Base-by-base conservation (phyloP, 2,113 vertebrate species). In the Aegotheles bennettii region DNA sequence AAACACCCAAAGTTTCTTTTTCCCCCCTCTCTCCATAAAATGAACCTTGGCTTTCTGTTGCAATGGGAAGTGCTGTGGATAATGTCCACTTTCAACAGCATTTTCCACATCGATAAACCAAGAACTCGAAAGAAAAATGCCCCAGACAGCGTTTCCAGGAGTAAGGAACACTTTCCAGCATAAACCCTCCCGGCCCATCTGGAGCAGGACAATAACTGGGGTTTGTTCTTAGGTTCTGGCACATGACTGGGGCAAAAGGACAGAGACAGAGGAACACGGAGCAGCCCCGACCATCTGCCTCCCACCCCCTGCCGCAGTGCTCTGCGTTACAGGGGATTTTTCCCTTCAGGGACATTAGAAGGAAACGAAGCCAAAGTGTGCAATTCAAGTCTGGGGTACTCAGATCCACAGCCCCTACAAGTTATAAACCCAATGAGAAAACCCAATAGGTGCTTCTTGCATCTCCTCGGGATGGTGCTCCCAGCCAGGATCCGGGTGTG, bases 21-120 rank as follows among this genome's bases (percentile, higher is more conserved):
- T 6, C 3, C 4, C 20, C 33, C 28, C 33, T 29, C 13, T 1
- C 25, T 40, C 43, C 29, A 43, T 68, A 70, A 61, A 43, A 51
- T 0, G 0, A 85, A 54, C 45, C 74, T 63, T 11, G 42, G 35
- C 47, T 88, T 89, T 87, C 33, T 57, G 40, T 35, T 87, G 77
- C 60, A 68, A 45, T 14, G 45, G 74, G 71, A 82, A 26, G 13
- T 64, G 60, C 60, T 79, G 81, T 79, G 77, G 71, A 47, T 48
- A 86, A 84, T 7, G 83, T 65, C 87, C 90, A 77, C 88, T 75
- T 94, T 69, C 79, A 91, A 63, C 89, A 84, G 59, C 42, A 17
- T 38, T 82, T 79, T 56, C 75, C 61, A 48, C 16, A 2, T 3
- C n/a, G 71, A 84, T 77, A 47, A 90, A 59, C 57, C 20, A 24